Conservation (phyloP, 2,113 vertebrate species). For the Tetrao urogallus region DNA sequence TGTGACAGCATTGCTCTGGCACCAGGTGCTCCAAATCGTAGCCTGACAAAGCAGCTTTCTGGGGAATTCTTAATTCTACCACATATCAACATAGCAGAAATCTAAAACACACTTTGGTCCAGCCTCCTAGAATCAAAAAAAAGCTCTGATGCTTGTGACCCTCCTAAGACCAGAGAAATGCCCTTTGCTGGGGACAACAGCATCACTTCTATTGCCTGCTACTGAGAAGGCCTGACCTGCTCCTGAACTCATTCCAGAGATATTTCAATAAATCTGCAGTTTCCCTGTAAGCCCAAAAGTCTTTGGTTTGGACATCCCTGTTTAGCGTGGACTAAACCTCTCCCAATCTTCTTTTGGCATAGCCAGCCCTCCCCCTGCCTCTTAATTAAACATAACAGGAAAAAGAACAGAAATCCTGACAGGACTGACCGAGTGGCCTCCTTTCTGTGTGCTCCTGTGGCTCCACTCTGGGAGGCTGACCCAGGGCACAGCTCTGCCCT, state of each 20-base stretch:
- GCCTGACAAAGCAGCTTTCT: not conserved
- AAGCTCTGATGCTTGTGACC: not conserved
- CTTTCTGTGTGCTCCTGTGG: not conserved
- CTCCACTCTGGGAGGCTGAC: conserved; percentile 46
- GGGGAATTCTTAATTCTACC: not conserved
- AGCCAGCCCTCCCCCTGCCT: not conserved
- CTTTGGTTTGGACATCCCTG: not conserved
- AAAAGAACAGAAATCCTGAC: not conserved
- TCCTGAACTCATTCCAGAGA: conserved; percentile 9
- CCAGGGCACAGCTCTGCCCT: conserved; percentile 37
- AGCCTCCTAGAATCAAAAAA: not conserved
- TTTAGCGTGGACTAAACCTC: not conserved
- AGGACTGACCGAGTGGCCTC: not conserved
- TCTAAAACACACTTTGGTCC: not conserved
- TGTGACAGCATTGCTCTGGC: not conserved
- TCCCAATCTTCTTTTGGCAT: conserved; percentile 27
- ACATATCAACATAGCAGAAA: not conserved
- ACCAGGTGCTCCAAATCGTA: not conserved
- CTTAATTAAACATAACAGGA: conserved; percentile 41
- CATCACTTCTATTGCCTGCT: not conserved
- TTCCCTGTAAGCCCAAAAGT: conserved; percentile 5
- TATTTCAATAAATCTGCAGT: conserved; percentile 15
- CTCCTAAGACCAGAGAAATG: not conserved
- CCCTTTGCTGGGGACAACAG: not conserved
- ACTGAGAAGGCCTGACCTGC: not conserved